These are phyloP conservation scores for Diplodus puntazzo DNA, from an alignment of 2,797 vertebrate species.

Conservation along the genomic window DNA sequence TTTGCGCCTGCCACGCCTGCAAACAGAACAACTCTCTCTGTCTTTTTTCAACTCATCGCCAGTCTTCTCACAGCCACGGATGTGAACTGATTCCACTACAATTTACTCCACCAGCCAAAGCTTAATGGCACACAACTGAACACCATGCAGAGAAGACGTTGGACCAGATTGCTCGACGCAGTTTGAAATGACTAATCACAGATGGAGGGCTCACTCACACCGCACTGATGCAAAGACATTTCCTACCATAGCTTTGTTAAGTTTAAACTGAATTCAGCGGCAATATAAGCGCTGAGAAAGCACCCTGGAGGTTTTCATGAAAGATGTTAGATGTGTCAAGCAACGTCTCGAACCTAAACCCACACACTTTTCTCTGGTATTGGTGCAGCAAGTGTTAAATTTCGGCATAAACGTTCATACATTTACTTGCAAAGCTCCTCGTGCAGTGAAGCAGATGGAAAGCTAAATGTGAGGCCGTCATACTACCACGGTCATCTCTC, in stretches of 20 bases:
- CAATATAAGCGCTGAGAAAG: slow-evolving; percentile 15
- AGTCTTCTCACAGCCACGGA: slow-evolving; percentile 37
- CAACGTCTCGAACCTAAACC: slow-evolving; percentile 40
- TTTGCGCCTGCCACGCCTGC: slow-evolving; percentile 25
- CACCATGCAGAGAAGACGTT: slow-evolving; percentile 59
- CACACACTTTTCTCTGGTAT: slow-evolving; percentile 18
- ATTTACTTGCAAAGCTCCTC: slow-evolving; percentile 40
- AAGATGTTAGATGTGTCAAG: slow-evolving; percentile 52
- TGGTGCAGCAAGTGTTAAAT: slow-evolving; percentile 37
- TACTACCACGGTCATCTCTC: slow-evolving; percentile 4
- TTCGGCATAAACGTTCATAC: slow-evolving; percentile 44
- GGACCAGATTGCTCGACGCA: slow-evolving; percentile 54
- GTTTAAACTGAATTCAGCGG: slow-evolving; percentile 18
- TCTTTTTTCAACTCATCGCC: slow-evolving; percentile 12
- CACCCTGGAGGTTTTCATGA: slow-evolving; percentile 34
- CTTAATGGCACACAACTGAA: slow-evolving; percentile 57
- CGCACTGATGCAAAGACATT: slow-evolving; percentile 24
- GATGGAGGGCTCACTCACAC: slow-evolving; percentile 51
- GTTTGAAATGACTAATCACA: slow-evolving; percentile 69
- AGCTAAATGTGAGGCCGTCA: slow-evolving; percentile 34
- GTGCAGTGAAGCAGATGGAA: slow-evolving; percentile 51
- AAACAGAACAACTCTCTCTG: slow-evolving; percentile 16
- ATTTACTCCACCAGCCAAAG: slow-evolving; percentile 55
- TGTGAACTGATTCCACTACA: slow-evolving; percentile 39
- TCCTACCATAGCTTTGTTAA: slow-evolving; percentile 21